Base-by-base conservation (phyloP, 2,888 invertebrate genomes). In the Drosophila melanocephala region DNA sequence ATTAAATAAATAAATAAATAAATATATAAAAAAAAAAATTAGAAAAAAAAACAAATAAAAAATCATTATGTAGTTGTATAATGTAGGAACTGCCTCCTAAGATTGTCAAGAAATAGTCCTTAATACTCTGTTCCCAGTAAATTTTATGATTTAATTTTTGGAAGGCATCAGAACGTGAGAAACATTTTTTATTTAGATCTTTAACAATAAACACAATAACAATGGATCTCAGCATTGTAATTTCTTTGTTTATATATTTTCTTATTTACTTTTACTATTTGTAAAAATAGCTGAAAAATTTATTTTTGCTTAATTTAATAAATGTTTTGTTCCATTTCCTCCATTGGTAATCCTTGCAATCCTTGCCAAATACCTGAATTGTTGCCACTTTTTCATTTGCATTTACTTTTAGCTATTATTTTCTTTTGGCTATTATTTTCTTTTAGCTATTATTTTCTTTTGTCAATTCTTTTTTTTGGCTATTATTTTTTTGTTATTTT, bases 401-500 rank as follows among this genome's bases (percentile, higher is more conserved):
- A 47, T 14, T 47, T 47, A 26, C 47, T 26, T 16, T 42, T 2
- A n/a, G 22, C 9, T 47, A 47, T 14, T 47, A 3, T 4, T 47
- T 12, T 33, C 5, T 14, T 33, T 33, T 19, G 9, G 4, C 39
- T 39, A 19, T 39, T 39, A 39, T 39, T 19, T 39, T 39, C 39
- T 19, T 7, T 39, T 12, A 5, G 33, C 12, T 3, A 33, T 33
- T 14, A 35, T 35, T 14, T 33, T 1, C 14, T 35, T 33, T 12
- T 16, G 37, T 7, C 19, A 33, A 33, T 33, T 33, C 5, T 35
- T 58, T 59, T 59, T 59, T 42, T n/a, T 12, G 44, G 47, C 2
- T 47, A 47, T 16, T 26, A 47, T 5, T 47, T 14, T 22, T 5
- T 47, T n/a, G n/a, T 42, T 42, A n/a, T 22, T 47, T 53, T 70